Conservation (phyloP, 2,797 vertebrate species). For the Erethizon dorsatum region DNA sequence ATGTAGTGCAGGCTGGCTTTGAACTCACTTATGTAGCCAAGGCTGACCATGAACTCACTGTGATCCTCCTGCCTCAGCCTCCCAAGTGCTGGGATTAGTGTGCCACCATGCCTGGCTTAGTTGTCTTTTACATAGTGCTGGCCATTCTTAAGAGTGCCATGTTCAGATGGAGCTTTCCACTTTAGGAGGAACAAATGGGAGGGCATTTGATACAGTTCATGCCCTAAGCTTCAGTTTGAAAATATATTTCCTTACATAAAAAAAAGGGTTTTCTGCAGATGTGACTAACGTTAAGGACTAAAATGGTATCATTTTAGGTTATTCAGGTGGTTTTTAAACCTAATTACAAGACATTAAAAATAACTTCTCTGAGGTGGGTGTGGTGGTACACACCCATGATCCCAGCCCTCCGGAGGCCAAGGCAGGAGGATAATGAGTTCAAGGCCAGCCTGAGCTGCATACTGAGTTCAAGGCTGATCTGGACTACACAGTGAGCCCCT, state of each 20-base stretch:
- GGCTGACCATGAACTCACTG: too few relatives aligned
- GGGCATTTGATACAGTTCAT: neutral
- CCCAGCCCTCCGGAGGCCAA: neutral
- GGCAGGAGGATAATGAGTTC: neutral
- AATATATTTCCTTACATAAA: neutral
- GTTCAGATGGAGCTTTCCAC: neutral
- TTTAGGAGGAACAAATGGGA: slow-evolving; percentile 18
- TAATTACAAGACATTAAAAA: slow-evolving; percentile 24
- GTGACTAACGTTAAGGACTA: slow-evolving; percentile 36
- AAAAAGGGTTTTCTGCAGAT: neutral
- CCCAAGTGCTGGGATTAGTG: too few relatives aligned
- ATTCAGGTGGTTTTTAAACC: neutral
- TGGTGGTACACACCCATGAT: neutral
- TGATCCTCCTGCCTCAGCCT: too few relatives aligned
- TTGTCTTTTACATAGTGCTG: neutral
- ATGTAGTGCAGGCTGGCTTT: too few relatives aligned
- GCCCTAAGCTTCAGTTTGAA: neutral
- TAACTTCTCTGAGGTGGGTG: neutral
- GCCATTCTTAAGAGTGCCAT: neutral
- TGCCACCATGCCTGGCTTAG: neutral
- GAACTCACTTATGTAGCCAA: too few relatives aligned
- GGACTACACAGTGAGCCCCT: neutral
- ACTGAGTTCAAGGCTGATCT: neutral
- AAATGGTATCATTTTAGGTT: slow-evolving; percentile 35
- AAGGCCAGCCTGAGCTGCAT: neutral